Evolutionary conservation across 2,797 vertebrate species (phyloP).

Genomic region (Anguilla anguilla): DNA sequence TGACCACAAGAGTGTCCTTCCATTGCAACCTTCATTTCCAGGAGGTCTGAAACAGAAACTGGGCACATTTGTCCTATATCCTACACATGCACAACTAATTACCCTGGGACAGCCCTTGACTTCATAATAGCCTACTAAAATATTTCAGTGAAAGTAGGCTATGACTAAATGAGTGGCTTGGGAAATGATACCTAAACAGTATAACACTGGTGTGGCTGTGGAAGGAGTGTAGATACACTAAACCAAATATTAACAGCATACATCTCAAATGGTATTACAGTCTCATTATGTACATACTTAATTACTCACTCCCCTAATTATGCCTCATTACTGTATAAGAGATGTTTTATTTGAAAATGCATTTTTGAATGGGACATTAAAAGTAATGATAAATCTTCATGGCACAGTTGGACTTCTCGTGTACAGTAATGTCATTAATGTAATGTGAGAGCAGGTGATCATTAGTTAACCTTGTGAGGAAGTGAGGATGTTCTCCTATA

Average conservation of each 20-base stretch:
- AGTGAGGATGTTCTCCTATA: no score
- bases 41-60: no score
- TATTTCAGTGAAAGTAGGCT: no score
- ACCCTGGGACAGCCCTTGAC: no score
- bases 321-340: background rate
- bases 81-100: no score
- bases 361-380: background rate
- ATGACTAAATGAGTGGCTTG: no score
- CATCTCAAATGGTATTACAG: background rate
- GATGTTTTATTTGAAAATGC: background rate
- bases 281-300: background rate
- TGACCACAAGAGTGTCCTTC: no score
- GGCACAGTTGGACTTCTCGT: background rate
- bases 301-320: background rate
- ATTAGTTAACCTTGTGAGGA: no score
- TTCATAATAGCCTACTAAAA: no score
- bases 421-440: background rate
- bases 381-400: background rate
- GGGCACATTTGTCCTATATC: no score
- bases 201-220: background rate
- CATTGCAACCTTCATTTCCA: no score
- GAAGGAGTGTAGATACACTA: background rate
- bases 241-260: background rate
- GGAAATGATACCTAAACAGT: background rate
- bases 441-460: no score